These are phyloP conservation scores for Bacillus rossius DNA, from an alignment of 1,140 invertebrate genomes.

Conservation along the genomic window DNA sequence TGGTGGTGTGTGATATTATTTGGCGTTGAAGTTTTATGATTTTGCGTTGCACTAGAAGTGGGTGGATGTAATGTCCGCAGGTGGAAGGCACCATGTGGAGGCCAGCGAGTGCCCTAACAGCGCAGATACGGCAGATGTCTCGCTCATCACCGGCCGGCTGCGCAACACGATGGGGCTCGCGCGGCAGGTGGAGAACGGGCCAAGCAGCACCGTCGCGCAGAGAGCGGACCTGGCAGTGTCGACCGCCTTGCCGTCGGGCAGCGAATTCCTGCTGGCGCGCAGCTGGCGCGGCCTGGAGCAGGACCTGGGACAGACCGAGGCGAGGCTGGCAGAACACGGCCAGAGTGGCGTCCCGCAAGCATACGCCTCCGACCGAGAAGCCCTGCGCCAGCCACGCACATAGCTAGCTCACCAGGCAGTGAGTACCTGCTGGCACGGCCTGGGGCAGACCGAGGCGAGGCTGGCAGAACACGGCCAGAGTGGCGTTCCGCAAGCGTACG, in stretches of 20 bases:
- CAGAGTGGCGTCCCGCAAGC: slow-evolving; percentile 53
- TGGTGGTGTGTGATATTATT: too few relatives aligned
- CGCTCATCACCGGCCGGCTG: slow-evolving; percentile 60
- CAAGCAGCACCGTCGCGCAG: background rate
- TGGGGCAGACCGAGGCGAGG: too few relatives aligned
- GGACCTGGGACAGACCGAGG: slow-evolving; percentile 57
- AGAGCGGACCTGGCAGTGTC: background rate
- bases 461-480: too few relatives aligned
- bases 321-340: slow-evolving; percentile 53
- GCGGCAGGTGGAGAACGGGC: too few relatives aligned
- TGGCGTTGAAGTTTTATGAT: too few relatives aligned
- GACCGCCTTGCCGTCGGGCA: background rate
- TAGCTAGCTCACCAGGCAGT: too few relatives aligned
- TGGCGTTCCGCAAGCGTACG: too few relatives aligned
- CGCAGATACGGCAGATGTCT: slow-evolving; percentile 54
- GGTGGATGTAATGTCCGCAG: slow-evolving; percentile 3
- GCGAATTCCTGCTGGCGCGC: slow-evolving; percentile 52
- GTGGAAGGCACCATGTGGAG: slow-evolving; percentile 29
- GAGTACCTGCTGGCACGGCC: too few relatives aligned
- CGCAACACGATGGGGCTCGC: slow-evolving; percentile 35
- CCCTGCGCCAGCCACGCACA: background rate
- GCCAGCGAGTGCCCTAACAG: slow-evolving; percentile 46
- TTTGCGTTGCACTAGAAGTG: too few relatives aligned
- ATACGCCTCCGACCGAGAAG: slow-evolving; percentile 41
- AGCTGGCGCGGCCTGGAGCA: slow-evolving; percentile 71